A percentile compares a stretch with the other conserved stretches of the same genome.
Evolutionary conservation across 2,888 invertebrate species (phyloP).

Genomic region (Maniola hyperantus): DNA sequence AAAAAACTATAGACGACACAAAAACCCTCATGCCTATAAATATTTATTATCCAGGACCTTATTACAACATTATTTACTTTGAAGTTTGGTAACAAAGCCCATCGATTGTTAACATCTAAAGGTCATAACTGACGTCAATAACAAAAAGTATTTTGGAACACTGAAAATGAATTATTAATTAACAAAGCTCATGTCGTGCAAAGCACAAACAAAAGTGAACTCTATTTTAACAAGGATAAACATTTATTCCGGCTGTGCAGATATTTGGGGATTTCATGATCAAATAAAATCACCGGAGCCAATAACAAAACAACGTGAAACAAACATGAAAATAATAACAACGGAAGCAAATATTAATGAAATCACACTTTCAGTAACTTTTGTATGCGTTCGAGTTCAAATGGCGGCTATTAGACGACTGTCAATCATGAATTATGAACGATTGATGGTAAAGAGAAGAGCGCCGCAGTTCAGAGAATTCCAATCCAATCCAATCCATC

Average conservation of each 20-base stretch:
- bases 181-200: constrained; percentile 21
- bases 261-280: constrained; percentile 25
- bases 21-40: neutral
- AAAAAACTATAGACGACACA: no score
- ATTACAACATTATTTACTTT: neutral
- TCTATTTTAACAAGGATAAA: neutral
- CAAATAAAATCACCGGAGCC: constrained; percentile 33
- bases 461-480: no score
- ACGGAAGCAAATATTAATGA: constrained; percentile 22
- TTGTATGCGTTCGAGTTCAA: neutral
- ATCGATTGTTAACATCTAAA: constrained; percentile 22
- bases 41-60: neutral
- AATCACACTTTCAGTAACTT: neutral
- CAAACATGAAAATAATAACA: constrained; percentile 27
- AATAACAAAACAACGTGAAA: constrained; percentile 33
- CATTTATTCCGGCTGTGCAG: neutral
- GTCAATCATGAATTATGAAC: no score
- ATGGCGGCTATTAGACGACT: no score
- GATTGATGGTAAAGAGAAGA: no score
- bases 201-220: constrained; percentile 8
- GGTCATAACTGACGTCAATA: constrained; percentile 30
- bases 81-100: constrained; percentile 11
- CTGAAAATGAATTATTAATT: constrained; percentile 36
- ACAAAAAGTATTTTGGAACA: constrained; percentile 26
- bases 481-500: no score